phyloP scores from a whole-genome alignment of 1,140 invertebrate species.

The Solenopsis fugax region DNA sequence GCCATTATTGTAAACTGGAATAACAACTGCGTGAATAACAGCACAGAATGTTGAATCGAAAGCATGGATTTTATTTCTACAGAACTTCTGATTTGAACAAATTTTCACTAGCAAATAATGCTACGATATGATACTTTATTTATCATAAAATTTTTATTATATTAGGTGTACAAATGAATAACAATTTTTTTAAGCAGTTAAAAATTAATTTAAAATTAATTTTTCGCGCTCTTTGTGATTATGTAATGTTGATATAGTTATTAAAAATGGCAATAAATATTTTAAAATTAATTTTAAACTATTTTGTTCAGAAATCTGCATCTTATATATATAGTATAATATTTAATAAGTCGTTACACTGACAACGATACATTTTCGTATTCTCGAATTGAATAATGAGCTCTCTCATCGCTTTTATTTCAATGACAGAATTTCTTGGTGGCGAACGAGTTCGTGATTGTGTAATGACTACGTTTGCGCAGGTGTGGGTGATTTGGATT shows the following conservation, averaged over 20 bases:
- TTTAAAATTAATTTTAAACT: background rate
- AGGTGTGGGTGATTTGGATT: conserved; percentile 51
- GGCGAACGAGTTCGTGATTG: background rate
- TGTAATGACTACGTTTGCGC: background rate
- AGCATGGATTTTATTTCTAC: background rate
- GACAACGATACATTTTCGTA: background rate
- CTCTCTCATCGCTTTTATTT: background rate
- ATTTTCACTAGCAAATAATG: no score
- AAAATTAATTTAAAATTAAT: no score
- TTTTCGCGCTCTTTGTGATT: no score
- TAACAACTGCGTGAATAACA: background rate
- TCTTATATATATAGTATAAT: background rate
- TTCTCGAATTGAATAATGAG: background rate
- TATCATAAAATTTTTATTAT: no score
- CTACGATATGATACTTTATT: no score
- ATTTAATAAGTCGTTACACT: background rate
- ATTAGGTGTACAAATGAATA: no score
- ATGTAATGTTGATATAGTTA: no score
- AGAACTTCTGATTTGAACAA: background rate
- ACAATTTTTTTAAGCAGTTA: no score
- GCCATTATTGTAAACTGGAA: conserved; percentile 3
- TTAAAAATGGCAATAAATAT: no score
- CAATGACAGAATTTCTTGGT: background rate
- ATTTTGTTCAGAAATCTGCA: background rate
- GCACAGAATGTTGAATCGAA: background rate